Evolutionary conservation across 2,113 vertebrate species (phyloP).

Genomic region (Pogonocichla stellata): DNA sequence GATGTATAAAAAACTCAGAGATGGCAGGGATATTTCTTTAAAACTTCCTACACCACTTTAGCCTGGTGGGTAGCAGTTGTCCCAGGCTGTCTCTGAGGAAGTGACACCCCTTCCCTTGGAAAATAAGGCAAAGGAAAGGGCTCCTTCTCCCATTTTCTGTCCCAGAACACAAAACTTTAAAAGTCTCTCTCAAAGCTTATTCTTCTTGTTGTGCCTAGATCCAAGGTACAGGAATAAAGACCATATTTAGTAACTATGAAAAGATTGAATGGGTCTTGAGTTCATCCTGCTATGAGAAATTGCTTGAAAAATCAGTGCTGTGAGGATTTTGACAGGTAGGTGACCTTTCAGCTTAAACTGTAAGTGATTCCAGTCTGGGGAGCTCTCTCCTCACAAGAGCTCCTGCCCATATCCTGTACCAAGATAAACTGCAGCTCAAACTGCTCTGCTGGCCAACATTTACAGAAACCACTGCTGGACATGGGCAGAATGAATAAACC

Average conservation of each 20-base stretch:
- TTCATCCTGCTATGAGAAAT: constrained; percentile 15
- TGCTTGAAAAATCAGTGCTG: constrained; percentile 29
- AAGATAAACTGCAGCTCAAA: constrained; percentile 16
- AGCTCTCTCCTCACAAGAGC: constrained; percentile 13
- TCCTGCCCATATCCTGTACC: neutral
- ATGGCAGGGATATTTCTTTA: neutral
- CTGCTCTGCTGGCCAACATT: neutral
- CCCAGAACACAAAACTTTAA: neutral
- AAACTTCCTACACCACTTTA: neutral
- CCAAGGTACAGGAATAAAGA: neutral
- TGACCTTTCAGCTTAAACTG: constrained; percentile 57
- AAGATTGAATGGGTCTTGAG: constrained; percentile 16
- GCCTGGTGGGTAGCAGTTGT: neutral
- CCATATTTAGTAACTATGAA: neutral
- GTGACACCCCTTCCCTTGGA: neutral
- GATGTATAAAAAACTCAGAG: accelerated
- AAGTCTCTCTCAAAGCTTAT: neutral
- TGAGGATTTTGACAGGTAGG: constrained; percentile 45
- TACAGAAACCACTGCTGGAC: neutral
- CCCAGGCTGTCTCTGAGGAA: neutral
- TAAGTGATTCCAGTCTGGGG: constrained; percentile 10
- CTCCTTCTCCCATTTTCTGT: neutral
- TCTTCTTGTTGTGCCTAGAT: neutral
- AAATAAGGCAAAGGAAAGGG: neutral
- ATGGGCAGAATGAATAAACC: neutral